Base-by-base conservation (phyloP, 2,797 vertebrate species). In the Tauraco hartlaubi region DNA sequence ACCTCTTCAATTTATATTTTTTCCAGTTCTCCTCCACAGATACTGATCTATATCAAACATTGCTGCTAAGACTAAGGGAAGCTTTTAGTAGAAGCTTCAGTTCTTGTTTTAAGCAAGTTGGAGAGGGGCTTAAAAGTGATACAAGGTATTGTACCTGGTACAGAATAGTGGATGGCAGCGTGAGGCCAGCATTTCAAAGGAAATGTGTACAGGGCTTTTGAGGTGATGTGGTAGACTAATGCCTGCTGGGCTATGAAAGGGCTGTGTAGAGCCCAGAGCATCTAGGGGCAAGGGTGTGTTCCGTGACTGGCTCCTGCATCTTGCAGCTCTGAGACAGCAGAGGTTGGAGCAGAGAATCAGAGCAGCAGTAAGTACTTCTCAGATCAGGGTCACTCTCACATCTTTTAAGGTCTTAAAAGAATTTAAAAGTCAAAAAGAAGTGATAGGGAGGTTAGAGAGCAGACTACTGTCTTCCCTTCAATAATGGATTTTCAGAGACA, bases 91-190 rank as follows among this genome's bases (percentile, higher is more conserved):
- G 58, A n/a, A 68, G 44, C 62, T 86, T 28, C 33, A 75, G 54
- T 17, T 77, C 17, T 59, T 59, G 59, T n/a, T 91, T 76, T 20
- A 41, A 64, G 37, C 49, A n/a, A 63, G 61, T 1, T 59, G 49
- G 49, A 78, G 69, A 15, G 41, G 21, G 46, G 23, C 39, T 92
- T 61, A 12, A 56, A 56, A 58, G 17, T 3, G 22, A 7, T 26
- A 3, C 37, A 6, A 3, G 1, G 1, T 5, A 3, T 16, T 31
- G 43, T 12, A 39, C 4, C 37, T 31, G 77, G 11, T 7, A 4
- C 9, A 28, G 78, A 39, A 15, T 0, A 54, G 58, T 1, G 13
- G 12, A 9, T 21, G 71, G 49, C 43, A 48, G 49, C 3, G 0
- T 5, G 25, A 33, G 67, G 29, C 44, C 63, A 39, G 58, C 12